Evolutionary conservation across 2,113 vertebrate species (phyloP).

Genomic region (Raja brachyura): DNA sequence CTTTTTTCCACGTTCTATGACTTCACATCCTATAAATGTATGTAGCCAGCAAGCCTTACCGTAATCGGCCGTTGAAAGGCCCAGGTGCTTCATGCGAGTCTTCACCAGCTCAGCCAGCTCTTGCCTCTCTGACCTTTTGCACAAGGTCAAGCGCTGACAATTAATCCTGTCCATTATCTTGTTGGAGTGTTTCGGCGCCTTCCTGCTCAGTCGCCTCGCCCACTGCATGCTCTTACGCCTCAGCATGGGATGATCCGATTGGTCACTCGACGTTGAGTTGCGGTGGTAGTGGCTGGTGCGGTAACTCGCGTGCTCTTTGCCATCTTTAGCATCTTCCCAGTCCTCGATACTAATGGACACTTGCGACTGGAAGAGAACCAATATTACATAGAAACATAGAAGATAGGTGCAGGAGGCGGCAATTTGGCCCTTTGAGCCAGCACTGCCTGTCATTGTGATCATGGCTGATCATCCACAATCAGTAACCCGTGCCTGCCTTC

Average conservation of each 20-base stretch:
- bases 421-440: no score
- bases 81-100: slow-evolving; percentile 89
- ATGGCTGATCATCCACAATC: no score
- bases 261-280: slow-evolving; percentile 70
- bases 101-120: slow-evolving; percentile 86
- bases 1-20: no score
- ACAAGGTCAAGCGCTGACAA: slow-evolving; percentile 76
- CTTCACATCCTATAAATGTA: no score
- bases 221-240: slow-evolving; percentile 89
- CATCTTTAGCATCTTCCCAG: slow-evolving; percentile 77
- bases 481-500: no score
- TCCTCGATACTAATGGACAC: slow-evolving; percentile 80
- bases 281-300: slow-evolving; percentile 53
- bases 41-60: slow-evolving; percentile 54
- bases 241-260: slow-evolving; percentile 69
- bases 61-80: slow-evolving; percentile 79
- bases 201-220: slow-evolving; percentile 79
- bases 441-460: no score
- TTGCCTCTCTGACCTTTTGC: slow-evolving; percentile 80
- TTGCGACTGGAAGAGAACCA: slow-evolving; percentile 64
- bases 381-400: not conserved
- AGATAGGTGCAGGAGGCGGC: no score
- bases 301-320: slow-evolving; percentile 60
- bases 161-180: slow-evolving; percentile 69
- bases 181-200: slow-evolving; percentile 63